phyloP scores from a whole-genome alignment of 2,113 vertebrate genomes.

The Oryzias celebensis region DNA sequence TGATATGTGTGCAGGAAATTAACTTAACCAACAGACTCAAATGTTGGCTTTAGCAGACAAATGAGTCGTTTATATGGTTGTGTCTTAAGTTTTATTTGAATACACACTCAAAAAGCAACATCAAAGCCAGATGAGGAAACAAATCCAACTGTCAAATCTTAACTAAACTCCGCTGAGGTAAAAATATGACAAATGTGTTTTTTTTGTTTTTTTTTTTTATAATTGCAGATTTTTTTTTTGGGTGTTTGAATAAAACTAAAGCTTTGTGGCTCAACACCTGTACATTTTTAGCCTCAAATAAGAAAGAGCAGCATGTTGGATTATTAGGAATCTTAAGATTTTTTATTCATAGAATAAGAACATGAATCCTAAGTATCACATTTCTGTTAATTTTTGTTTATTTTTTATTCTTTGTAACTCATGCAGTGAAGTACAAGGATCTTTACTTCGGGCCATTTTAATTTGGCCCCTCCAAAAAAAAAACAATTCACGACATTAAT shows the following conservation, averaged over 20 bases:
- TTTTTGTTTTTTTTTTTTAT: too few relatives aligned
- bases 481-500: background rate
- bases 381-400: background rate
- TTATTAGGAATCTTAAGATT: too few relatives aligned
- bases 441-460: background rate
- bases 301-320: too few relatives aligned
- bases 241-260: too few relatives aligned
- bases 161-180: too few relatives aligned
- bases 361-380: background rate
- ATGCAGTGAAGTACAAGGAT: background rate
- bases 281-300: too few relatives aligned
- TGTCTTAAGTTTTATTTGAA: conserved; percentile 4
- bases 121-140: background rate
- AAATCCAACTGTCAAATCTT: background rate
- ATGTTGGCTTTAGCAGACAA: conserved; percentile 16
- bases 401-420: background rate
- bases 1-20: conserved; percentile 5
- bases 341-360: too few relatives aligned
- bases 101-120: conserved; percentile 11
- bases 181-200: too few relatives aligned
- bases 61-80: conserved; percentile 9
- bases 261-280: too few relatives aligned
- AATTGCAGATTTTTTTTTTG: too few relatives aligned
- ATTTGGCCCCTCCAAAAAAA: background rate
- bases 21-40: conserved; percentile 15